Conservation (phyloP, 2,113 vertebrate species). For the Chinchilla lanigera region DNA sequence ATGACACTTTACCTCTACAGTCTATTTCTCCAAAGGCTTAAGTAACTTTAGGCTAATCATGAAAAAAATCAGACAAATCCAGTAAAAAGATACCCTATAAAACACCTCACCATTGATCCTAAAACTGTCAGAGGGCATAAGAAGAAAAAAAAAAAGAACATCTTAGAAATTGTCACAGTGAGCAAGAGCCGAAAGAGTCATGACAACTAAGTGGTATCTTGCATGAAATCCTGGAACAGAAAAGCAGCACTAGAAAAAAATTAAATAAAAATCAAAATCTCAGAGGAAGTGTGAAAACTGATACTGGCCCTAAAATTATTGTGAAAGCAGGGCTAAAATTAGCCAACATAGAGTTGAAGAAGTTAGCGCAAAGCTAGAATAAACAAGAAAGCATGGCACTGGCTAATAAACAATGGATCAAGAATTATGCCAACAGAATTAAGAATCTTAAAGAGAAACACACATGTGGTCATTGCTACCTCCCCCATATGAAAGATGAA, state of each 20-base stretch:
- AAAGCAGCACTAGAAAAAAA: neutral
- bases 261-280: neutral
- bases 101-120: neutral
- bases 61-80: neutral
- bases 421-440: neutral
- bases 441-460: neutral
- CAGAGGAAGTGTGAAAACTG: conserved; percentile 10
- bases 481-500: neutral
- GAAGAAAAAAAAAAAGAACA: neutral
- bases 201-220: neutral
- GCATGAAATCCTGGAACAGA: neutral
- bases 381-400: neutral
- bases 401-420: neutral
- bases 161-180: neutral
- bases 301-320: neutral
- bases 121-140: neutral
- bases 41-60: neutral
- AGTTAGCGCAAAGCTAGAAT: neutral
- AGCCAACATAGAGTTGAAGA: neutral
- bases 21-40: neutral
- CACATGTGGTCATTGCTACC: neutral
- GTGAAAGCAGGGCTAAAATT: neutral
- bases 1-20: neutral
- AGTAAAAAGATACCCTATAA: neutral
- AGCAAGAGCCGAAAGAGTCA: neutral